Base-by-base conservation (phyloP, 1,140 invertebrate genomes). In the Anoplolepis gracilipes region DNA sequence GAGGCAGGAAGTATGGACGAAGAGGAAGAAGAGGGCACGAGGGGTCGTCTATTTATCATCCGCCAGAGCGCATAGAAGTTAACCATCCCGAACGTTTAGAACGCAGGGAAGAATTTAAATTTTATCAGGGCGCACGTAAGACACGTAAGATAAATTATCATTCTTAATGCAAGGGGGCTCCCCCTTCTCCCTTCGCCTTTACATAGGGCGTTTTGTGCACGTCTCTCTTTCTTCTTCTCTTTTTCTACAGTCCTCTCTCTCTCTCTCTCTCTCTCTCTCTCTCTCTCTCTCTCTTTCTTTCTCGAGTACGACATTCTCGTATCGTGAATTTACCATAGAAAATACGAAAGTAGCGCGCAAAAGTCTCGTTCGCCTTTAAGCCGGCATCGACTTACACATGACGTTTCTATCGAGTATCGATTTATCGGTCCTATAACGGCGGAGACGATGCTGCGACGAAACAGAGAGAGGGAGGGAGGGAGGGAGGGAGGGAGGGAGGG, bases 91-190 rank as follows among this genome's bases (percentile, higher is more conserved):
- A 82, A 82, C 78, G 78, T 82, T 82, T 82, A 82, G 78, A 82
- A 82, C 78, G 78, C 78, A 59, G 78, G 53, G 53, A 82, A 73
- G 78, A 82, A 82, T 82, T 82, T 82, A 82, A 82, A 82, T 82
- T 82, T 82, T 82, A 82, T 82, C 78, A 82, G 67, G 53, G 78
- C 67, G 67, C 78, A 82, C 78, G 78, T 82, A 82, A 82, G 78
- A 82, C 78, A 82, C 78, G 78, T 82, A 82, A 82, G 78, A 82
- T 82, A 82, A 82, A 82, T 82, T 82, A 82, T 82, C 78, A 82
- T 82, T 82, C 78, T 82, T 73, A 82, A 82, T 82, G 78, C 78
- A 82, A 46, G 46, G 46, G 42, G 61, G 36, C 22, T 67, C 67
- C 46, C 55, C 33, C 39, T n/a, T 8, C 30, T 25, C 33, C 10